Evolutionary conservation across 2,888 invertebrate species (phyloP).

Genomic region (Polydesmus complanatus): DNA sequence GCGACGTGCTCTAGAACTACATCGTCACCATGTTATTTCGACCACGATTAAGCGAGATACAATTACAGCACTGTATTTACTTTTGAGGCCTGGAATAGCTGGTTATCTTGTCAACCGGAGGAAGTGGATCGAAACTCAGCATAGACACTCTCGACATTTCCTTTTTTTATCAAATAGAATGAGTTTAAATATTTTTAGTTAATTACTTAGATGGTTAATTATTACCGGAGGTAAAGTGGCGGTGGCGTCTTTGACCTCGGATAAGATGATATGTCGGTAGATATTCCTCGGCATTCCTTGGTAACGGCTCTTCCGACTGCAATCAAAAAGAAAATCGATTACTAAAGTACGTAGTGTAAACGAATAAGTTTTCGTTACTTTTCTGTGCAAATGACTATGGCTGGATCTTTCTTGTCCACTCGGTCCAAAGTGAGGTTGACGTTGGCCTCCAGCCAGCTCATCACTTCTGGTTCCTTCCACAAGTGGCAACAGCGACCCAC

Average conservation of each 20-base stretch:
- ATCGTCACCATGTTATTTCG: not conserved
- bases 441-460: slow-evolving; percentile 62
- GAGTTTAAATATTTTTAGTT: slow-evolving; percentile 21
- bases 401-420: slow-evolving; percentile 46
- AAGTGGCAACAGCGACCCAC: slow-evolving; percentile 55
- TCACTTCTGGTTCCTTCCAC: slow-evolving; percentile 60
- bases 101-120: slow-evolving; percentile 57
- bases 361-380: slow-evolving; percentile 32
- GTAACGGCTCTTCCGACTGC: slow-evolving; percentile 44
- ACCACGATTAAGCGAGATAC: not conserved
- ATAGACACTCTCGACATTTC: slow-evolving; percentile 44
- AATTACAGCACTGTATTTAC: not conserved
- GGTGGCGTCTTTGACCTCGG: slow-evolving; percentile 52
- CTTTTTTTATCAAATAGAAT: slow-evolving; percentile 22
- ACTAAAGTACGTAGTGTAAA: not conserved
- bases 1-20: not conserved
- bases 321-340: slow-evolving; percentile 12
- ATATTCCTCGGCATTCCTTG: slow-evolving; percentile 50
- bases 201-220: slow-evolving; percentile 5
- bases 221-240: slow-evolving; percentile 43
- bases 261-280: slow-evolving; percentile 52
- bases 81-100: slow-evolving; percentile 44
- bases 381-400: slow-evolving; percentile 44
- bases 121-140: slow-evolving; percentile 62
- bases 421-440: slow-evolving; percentile 48